These are phyloP conservation scores for Gnathonemus longibarbis DNA, from an alignment of 2,113 vertebrate species.

Conservation along the genomic window DNA sequence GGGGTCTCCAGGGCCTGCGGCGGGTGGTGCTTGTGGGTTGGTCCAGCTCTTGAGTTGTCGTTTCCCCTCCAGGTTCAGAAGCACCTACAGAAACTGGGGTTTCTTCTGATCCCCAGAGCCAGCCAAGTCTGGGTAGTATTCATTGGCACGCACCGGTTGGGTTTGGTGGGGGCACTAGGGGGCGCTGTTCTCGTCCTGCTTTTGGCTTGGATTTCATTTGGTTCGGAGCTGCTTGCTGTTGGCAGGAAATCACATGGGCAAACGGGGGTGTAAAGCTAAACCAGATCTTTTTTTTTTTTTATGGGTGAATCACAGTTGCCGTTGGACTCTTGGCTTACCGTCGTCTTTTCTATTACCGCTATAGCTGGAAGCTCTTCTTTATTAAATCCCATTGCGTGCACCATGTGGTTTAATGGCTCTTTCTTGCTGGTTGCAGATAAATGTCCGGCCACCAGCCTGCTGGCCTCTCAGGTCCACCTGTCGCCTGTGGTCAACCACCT, in stretches of 20 bases:
- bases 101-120: slow-evolving; percentile 57
- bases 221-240: not conserved
- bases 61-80: slow-evolving; percentile 53
- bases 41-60: not conserved
- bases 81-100: slow-evolving; percentile 56
- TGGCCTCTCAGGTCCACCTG: slow-evolving; percentile 84
- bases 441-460: slow-evolving; percentile 80
- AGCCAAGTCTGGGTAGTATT: slow-evolving; percentile 57
- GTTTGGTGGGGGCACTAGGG: not conserved
- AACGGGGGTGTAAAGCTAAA: not conserved
- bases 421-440: slow-evolving; percentile 70
- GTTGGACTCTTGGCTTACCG: not conserved
- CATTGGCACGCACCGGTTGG: not conserved
- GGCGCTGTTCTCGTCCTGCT: not conserved
- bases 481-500: slow-evolving; percentile 92
- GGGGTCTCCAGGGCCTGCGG: not conserved
- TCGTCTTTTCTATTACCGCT: not conserved
- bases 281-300: not conserved
- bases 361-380: not conserved
- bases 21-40: not conserved
- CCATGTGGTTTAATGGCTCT: not conserved
- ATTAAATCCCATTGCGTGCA: not conserved
- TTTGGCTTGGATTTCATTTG: not conserved
- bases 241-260: not conserved
- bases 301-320: not conserved